Base-by-base conservation (phyloP, 2,797 vertebrate species). In the Accipiter minullus region DNA sequence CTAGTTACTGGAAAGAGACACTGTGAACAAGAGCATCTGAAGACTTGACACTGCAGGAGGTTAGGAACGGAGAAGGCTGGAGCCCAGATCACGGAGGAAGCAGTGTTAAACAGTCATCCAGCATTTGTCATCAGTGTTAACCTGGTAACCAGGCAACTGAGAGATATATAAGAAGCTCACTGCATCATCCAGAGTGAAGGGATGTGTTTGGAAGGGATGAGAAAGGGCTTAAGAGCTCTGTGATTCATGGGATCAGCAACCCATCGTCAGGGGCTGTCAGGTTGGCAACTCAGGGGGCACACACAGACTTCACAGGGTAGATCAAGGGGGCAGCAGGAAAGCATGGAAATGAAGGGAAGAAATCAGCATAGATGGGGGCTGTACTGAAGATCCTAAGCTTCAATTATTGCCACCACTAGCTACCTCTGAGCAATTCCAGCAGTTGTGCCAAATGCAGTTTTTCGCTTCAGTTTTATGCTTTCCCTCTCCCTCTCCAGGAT, bases 81-180 rank as follows among this genome's bases (percentile, higher is more conserved):
- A 93, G 52, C 68, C 45, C 47, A 44, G 74, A 91, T 67, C 42
- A 48, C 2, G 26, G 56, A 80, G 62, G 80, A 91, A 80, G 71
- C 77, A 36, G 80, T 81, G 84, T 83, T 89, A 91, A 97, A 94
- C 66, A 93, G 84, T 93, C 62, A 80, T 59, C 74, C 66, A 80
- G 87, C 45, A 85, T 93, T 95, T 97, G 74, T 96, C 95, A 96
- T 93, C 89, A 74, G 36, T 79, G 91, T 95, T 96, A 97, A 95
- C 73, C 88, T 95, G 93, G 97, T 98, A 97, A 97, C 96, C 92
- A 98, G 86, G 98, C 96, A 98, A 98, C 97, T 90, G 86, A 95
- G 95, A 95, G 93, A 95, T 91, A 76, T 95, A 91, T 85, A 94
- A 97, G 95, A 80, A 95, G 90, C 86, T 88, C 80, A 63, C 74